phyloP scores from a whole-genome alignment of 2,113 vertebrate species.

The Thamnaconus septentrionalis region DNA sequence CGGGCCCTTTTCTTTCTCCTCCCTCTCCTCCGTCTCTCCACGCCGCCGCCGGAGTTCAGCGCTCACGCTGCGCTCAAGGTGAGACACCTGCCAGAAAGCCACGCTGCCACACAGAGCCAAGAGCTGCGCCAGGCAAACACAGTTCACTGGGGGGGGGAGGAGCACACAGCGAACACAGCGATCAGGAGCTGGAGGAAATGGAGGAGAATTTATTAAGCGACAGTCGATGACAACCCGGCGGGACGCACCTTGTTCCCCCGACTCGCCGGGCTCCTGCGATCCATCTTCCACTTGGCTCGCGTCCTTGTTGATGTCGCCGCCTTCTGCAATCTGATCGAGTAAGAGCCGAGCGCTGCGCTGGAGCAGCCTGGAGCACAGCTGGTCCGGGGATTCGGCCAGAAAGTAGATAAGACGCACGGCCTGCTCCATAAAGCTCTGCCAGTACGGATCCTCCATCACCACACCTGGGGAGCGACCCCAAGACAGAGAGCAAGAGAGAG shows the following conservation, averaged over 20 bases:
- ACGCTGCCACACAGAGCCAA: conserved; percentile 89
- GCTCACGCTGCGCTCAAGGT: conserved; percentile 89
- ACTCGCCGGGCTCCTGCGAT: conserved; percentile 63
- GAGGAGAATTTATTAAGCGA: background rate
- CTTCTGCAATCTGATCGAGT: conserved; percentile 56
- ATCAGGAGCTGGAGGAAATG: conserved; percentile 59
- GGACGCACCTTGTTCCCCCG: conserved; percentile 64
- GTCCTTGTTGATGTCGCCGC: conserved; percentile 51
- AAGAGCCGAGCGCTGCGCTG: conserved; percentile 77
- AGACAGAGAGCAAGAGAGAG: background rate
- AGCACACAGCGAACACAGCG: conserved; percentile 57
- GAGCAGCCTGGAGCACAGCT: conserved; percentile 85
- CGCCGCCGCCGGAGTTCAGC: conserved; percentile 87
- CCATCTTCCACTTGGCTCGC: conserved; percentile 43
- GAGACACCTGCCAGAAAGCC: conserved; percentile 88
- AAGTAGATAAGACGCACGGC: conserved; percentile 87
- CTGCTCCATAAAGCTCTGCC: conserved; percentile 92
- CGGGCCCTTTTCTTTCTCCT: conserved; percentile 72
- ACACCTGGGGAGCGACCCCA: conserved; percentile 60
- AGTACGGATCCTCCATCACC: conserved; percentile 78
- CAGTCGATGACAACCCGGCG: background rate
- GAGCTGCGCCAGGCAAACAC: conserved; percentile 83
- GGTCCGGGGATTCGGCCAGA: conserved; percentile 88
- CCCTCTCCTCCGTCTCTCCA: conserved; percentile 80
- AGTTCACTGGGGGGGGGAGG: conserved; percentile 71